phyloP scores from a whole-genome alignment of 1,140 invertebrate genomes.

The Drosophila saltans region DNA sequence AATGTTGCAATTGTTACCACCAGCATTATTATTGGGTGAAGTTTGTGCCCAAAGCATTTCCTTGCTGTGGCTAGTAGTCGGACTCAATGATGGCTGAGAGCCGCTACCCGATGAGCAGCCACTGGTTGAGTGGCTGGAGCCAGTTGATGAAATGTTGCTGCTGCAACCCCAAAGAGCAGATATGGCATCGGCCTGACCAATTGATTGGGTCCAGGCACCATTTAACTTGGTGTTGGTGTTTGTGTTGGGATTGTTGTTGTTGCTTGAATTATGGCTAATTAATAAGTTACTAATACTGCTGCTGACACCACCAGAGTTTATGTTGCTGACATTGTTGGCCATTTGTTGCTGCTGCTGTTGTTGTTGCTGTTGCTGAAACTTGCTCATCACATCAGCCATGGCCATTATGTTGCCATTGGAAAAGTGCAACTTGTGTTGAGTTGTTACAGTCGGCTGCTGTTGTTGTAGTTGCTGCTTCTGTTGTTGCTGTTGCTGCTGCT shows the following conservation, averaged over 20 bases:
- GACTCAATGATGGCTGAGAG: slow-evolving; percentile 78
- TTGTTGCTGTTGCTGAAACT: slow-evolving; percentile 60
- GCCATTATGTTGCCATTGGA: slow-evolving; percentile 56
- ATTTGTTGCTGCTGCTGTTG: slow-evolving; percentile 50
- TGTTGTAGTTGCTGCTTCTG: slow-evolving; percentile 33
- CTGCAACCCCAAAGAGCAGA: slow-evolving; percentile 77
- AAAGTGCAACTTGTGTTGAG: slow-evolving; percentile 46
- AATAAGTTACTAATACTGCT: slow-evolving; percentile 83
- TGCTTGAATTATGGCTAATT: slow-evolving; percentile 82
- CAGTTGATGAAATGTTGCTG: slow-evolving; percentile 51
- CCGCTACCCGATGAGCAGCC: slow-evolving; percentile 76
- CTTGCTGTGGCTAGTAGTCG: slow-evolving; percentile 77
- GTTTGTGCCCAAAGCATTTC: slow-evolving; percentile 77
- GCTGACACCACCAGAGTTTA: slow-evolving; percentile 51
- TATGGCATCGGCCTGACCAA: slow-evolving; percentile 67
- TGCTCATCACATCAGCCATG: slow-evolving; percentile 70
- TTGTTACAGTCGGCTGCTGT: not conserved
- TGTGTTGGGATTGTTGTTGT: slow-evolving; percentile 50
- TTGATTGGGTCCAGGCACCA: slow-evolving; percentile 39
- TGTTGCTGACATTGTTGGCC: slow-evolving; percentile 47
- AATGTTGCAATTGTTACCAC: slow-evolving; percentile 7
- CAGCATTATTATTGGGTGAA: slow-evolving; percentile 49
- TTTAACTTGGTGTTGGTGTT: slow-evolving; percentile 35
- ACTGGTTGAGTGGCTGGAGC: slow-evolving; percentile 63
- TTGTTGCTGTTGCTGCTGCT: slow-evolving; percentile 29